phyloP scores from a whole-genome alignment of 2,113 vertebrate genomes.

The Rhizomys pruinosus region DNA sequence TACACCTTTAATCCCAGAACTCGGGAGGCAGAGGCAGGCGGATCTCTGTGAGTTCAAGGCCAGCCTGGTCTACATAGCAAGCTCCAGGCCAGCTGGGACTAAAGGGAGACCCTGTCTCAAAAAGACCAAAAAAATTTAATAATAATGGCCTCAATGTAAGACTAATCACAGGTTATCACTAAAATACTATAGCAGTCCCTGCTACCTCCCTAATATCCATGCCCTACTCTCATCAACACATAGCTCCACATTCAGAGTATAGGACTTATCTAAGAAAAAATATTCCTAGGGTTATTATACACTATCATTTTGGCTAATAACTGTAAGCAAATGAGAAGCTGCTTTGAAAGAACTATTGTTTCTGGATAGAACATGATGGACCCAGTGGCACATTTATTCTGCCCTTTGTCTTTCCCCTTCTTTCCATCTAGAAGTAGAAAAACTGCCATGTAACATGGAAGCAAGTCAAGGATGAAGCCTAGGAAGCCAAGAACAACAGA shows the following conservation, averaged over 20 bases:
- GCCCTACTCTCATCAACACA: not conserved
- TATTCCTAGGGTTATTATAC: not conserved
- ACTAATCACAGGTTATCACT: slow-evolving; percentile 6
- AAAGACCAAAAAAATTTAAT: no score
- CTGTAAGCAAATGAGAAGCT: not conserved
- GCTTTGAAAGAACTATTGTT: slow-evolving; percentile 1
- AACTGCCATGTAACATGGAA: not conserved
- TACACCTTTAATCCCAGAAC: no score
- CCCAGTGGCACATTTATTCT: not conserved
- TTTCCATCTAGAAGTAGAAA: not conserved
- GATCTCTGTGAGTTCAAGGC: no score
- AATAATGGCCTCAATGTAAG: slow-evolving; percentile 22
- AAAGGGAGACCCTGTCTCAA: no score
- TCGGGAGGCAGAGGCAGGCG: no score
- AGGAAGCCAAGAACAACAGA: not conserved
- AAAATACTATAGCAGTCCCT: not conserved
- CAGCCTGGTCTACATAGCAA: no score
- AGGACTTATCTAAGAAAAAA: not conserved
- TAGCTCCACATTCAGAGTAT: not conserved
- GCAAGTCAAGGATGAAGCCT: not conserved
- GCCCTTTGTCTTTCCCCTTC: not conserved
- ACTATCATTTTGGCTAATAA: not conserved
- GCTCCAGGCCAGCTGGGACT: no score
- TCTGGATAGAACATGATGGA: not conserved
- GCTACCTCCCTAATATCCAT: not conserved